Evolutionary conservation across 2,797 vertebrate genomes (phyloP), one percentile per base, ranked within the genome.

Genomic region (Valencia hispanica): DNA sequence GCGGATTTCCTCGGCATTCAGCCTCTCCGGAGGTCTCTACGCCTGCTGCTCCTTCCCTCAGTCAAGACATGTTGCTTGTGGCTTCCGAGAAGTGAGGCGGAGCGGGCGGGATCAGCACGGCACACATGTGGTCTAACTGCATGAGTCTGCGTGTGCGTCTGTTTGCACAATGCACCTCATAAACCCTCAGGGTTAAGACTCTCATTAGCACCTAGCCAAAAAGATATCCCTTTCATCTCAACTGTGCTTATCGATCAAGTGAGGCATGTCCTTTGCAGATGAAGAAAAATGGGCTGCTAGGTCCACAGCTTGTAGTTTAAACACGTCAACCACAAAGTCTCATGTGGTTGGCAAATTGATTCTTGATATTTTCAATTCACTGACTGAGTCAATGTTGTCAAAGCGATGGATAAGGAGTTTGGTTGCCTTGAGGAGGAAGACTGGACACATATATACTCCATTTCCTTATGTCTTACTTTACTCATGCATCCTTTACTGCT

Each of bases 1-100:
- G 94, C 92, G 85, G 91, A 94, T 93, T 94, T 93, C 92, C 94
- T 90, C 92, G 81, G 92, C 91, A 81, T 83, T 91, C 89, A 91
- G 88, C 93, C 88, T 92, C 92, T 82, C 81, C 57, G 90, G 89
- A 91, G 90, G 91, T 93, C 90, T 91, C 87, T 83, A 74, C 79
- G 79, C 89, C 91, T 92, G 86, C 88, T 91, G 84, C 87, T 88
- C 78, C 85, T 88, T 82, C 86, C 59, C 83, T 91, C 78, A 83
- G 91, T 93, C 86, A 76, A 92, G 93, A 93, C 93, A 93, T 83
- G 89, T 93, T 43, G 86, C 88, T 92, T 74, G 82, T 87, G 86
- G 91, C 88, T 93, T 94, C 89, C 77, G 34, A 92, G 86, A 91
- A 93, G 84, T 79, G 80, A 92, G 86, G 90, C 85, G 73, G 77